Evolutionary conservation across 2,797 vertebrate genomes (phyloP).

Genomic region (Thunnus albacares): DNA sequence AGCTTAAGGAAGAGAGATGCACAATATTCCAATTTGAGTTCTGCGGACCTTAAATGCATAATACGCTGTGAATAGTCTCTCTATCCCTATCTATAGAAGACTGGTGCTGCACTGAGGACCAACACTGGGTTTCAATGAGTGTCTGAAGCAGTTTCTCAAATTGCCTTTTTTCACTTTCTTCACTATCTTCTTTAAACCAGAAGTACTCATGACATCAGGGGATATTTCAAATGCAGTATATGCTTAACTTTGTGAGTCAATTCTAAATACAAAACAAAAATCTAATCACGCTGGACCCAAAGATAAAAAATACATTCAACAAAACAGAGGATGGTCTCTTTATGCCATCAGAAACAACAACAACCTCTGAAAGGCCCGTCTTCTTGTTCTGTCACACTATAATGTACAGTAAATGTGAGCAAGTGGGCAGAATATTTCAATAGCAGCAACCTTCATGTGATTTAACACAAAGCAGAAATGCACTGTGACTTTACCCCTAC

Average conservation of each 20-base stretch:
- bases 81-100: conserved; percentile 19
- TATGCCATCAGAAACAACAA: conserved; percentile 25
- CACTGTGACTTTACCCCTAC: conserved; percentile 17
- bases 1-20: conserved; percentile 31
- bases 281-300: neutral
- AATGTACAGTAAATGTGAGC: conserved; percentile 7
- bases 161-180: neutral
- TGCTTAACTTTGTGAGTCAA: neutral
- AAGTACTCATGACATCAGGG: conserved; percentile 6
- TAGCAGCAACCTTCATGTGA: conserved; percentile 25
- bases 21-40: conserved; percentile 20
- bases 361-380: conserved; percentile 7
- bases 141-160: conserved; percentile 36
- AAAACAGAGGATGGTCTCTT: neutral
- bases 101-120: conserved; percentile 30
- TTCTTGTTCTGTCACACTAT: conserved; percentile 5
- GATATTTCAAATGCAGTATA: neutral
- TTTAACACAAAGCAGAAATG: conserved; percentile 10
- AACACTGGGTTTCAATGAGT: conserved; percentile 49
- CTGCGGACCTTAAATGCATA: conserved; percentile 31
- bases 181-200: conserved; percentile 3
- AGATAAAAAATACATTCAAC: neutral
- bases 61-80: conserved; percentile 24
- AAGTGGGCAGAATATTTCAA: conserved; percentile 30
- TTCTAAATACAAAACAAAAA: conserved; percentile 22